Percentiles rank a stretch among this genome's conserved stretches.
phyloP scores from a whole-genome alignment of 2,888 invertebrate genomes.

The Ornithoptera priamus region DNA sequence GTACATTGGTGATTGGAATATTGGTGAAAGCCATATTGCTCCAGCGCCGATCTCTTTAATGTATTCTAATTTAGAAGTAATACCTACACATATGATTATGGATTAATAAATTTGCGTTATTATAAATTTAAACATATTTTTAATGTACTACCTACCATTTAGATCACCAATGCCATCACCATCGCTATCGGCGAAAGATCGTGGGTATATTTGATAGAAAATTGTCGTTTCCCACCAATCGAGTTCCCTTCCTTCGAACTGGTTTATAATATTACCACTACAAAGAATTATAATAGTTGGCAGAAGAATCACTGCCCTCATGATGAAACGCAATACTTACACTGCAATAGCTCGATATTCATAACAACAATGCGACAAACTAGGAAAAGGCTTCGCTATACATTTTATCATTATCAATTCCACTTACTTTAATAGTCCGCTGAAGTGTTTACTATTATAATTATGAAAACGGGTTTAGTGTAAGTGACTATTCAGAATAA shows the following conservation, averaged over 20 bases:
- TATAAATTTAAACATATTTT: background rate
- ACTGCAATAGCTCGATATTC: background rate
- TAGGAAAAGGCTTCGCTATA: background rate
- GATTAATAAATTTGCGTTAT: background rate
- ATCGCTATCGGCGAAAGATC: conserved; percentile 88
- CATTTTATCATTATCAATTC: conserved; percentile 11
- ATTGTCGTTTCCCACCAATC: conserved; percentile 89
- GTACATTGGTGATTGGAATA: conserved; percentile 86
- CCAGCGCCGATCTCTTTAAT: conserved; percentile 83
- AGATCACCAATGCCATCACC: conserved; percentile 86
- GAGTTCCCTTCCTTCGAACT: conserved; percentile 43
- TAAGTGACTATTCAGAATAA: too few relatives aligned
- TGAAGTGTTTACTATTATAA: too few relatives aligned
- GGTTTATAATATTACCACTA: conserved; percentile 41
- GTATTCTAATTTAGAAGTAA: conserved; percentile 81
- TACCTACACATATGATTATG: conserved; percentile 63
- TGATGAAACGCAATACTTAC: conserved; percentile 31
- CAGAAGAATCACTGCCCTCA: conserved; percentile 51
- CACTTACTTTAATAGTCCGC: background rate
- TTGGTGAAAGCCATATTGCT: conserved; percentile 88
- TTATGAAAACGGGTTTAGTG: too few relatives aligned
- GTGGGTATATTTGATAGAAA: conserved; percentile 89
- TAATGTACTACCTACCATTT: conserved; percentile 57
- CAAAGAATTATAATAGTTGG: conserved; percentile 45
- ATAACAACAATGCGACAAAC: background rate